Conservation (phyloP, 2,797 vertebrate genomes). For the Acipenser ruthenus region DNA sequence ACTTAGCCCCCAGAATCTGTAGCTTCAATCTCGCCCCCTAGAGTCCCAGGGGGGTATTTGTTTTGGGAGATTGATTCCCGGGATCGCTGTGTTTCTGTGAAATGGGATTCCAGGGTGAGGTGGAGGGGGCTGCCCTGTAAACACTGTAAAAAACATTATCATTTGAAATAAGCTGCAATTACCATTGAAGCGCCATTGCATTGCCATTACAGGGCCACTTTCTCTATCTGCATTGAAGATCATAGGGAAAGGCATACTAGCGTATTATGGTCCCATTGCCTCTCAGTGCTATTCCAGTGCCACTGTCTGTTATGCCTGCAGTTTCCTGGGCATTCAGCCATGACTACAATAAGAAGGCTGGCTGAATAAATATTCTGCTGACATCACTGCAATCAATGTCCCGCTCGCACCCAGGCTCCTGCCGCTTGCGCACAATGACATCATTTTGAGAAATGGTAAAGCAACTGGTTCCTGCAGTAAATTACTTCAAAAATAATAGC, state of each 20-base stretch:
- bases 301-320: not conserved
- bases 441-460: not conserved
- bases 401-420: slow-evolving; percentile 10
- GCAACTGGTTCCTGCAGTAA: not conserved
- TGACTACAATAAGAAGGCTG: slow-evolving; percentile 20
- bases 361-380: slow-evolving; percentile 9
- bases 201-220: too few species aligned
- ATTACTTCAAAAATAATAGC: too few species aligned
- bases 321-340: slow-evolving; percentile 16
- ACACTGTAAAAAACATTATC: not conserved
- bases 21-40: too few species aligned
- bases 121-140: not conserved
- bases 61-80: not conserved
- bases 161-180: too few species aligned
- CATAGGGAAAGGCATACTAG: too few species aligned
- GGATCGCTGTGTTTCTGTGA: not conserved
- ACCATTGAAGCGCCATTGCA: too few species aligned
- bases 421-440: not conserved
- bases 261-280: too few species aligned
- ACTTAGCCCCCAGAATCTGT: too few species aligned
- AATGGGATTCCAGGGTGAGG: not conserved
- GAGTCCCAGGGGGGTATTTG: not conserved
- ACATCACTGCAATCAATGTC: slow-evolving; percentile 9
- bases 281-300: too few species aligned
- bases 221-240: too few species aligned